phyloP scores from a whole-genome alignment of 2,113 vertebrate genomes.

The Abramis brama region DNA sequence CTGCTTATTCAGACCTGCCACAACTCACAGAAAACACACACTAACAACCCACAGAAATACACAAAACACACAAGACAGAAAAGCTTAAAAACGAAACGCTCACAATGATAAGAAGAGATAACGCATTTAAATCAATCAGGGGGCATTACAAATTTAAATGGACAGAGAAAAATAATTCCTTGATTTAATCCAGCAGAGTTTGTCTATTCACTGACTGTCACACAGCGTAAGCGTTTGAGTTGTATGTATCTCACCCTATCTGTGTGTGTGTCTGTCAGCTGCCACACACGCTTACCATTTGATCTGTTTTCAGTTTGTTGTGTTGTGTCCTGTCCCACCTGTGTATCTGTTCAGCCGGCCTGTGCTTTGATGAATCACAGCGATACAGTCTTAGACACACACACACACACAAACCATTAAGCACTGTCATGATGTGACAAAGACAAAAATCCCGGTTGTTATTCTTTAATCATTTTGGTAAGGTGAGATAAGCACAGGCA shows the following conservation, averaged over 20 bases:
- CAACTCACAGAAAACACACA: constrained; percentile 81
- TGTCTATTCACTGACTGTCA: constrained; percentile 73
- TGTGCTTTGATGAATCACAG: constrained; percentile 36
- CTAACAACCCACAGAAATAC: constrained; percentile 57
- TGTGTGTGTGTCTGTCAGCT: constrained; percentile 33
- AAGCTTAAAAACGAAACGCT: too few relatives aligned
- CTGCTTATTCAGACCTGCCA: constrained; percentile 91
- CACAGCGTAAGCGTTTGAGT: constrained; percentile 87
- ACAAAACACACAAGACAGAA: constrained; percentile 19
- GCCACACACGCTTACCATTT: constrained; percentile 89
- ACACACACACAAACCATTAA: constrained; percentile 35
- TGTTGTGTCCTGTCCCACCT: constrained; percentile 55
- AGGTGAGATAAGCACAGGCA: constrained; percentile 13
- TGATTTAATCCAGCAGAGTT: constrained; percentile 89
- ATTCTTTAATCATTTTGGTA: constrained; percentile 30
- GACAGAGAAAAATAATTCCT: background rate
- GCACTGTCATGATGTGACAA: constrained; percentile 23
- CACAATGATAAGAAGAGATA: background rate
- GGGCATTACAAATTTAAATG: background rate
- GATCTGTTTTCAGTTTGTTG: constrained; percentile 74
- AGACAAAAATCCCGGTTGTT: constrained; percentile 36
- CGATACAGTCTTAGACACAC: constrained; percentile 34
- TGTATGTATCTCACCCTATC: constrained; percentile 70
- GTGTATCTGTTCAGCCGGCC: constrained; percentile 46
- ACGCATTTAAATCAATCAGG: background rate